These are phyloP conservation scores for Pitta sordida DNA, from an alignment of 2,113 vertebrate genomes.

Conservation along the genomic window DNA sequence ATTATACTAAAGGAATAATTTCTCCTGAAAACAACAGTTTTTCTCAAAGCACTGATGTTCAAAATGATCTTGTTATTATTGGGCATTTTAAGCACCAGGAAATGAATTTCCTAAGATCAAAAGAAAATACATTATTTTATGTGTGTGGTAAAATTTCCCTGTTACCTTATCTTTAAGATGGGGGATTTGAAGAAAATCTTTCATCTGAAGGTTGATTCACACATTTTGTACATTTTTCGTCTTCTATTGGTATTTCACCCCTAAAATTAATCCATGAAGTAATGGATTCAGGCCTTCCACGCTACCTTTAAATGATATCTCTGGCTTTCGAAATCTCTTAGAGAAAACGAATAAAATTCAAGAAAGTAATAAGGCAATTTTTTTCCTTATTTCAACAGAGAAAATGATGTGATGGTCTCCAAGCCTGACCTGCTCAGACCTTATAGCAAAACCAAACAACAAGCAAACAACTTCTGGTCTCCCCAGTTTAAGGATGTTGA, in stretches of 20 bases:
- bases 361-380: not conserved
- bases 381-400: not conserved
- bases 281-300: not conserved
- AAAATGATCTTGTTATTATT: conserved; percentile 19
- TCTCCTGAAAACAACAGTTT: conserved; percentile 16
- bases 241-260: not conserved
- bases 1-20: conserved; percentile 8
- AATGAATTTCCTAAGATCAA: not conserved
- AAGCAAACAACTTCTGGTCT: too few species aligned
- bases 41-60: not conserved
- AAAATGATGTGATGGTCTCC: not conserved
- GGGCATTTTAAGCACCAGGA: not conserved
- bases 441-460: not conserved
- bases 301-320: not conserved
- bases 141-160: not conserved
- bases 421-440: not conserved
- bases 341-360: not conserved
- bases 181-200: not conserved
- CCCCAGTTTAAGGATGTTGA: too few species aligned
- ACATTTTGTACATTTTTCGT: not conserved
- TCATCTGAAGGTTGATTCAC: not conserved
- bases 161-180: not conserved
- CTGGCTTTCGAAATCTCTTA: not conserved
- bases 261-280: not conserved
- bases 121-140: not conserved